Conservation (phyloP, 2,113 vertebrate genomes). For the Chlorodrepanis virens region DNA sequence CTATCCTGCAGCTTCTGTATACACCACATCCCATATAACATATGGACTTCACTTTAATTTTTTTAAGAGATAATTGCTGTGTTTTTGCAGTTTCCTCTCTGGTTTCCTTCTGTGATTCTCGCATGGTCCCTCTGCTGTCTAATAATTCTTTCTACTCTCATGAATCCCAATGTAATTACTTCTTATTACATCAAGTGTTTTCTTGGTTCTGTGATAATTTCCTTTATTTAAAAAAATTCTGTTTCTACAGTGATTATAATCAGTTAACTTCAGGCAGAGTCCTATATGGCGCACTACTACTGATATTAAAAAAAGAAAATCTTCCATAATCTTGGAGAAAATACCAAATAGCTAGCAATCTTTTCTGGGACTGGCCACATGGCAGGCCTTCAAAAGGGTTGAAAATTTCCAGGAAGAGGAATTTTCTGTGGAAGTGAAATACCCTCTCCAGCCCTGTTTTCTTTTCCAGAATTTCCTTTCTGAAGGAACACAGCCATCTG, state of each 20-base stretch:
- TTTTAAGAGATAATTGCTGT: not conserved
- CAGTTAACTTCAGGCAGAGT: not conserved
- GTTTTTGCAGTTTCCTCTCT: not conserved
- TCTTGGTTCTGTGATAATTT: not conserved
- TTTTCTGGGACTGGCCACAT: not conserved
- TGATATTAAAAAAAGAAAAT: not conserved
- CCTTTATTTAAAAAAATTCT: not conserved
- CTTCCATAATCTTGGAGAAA: not conserved
- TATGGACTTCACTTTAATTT: not conserved
- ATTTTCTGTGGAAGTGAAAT: not conserved
- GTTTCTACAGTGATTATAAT: not conserved
- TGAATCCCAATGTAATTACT: not conserved
- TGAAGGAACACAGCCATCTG: conserved; percentile 55
- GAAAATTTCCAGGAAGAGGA: not conserved
- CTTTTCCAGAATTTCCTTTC: conserved; percentile 43
- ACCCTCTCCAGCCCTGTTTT: not conserved
- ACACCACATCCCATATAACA: not conserved
- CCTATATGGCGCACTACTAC: not conserved
- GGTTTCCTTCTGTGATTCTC: not conserved
- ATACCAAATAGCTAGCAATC: not conserved
- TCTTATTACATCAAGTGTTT: not conserved
- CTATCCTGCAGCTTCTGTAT: not conserved
- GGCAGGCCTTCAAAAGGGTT: not conserved
- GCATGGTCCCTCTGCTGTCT: not conserved
- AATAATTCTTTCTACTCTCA: not conserved